Percentiles rank a stretch among this genome's conserved stretches.
Evolutionary conservation across 2,113 vertebrate genomes (phyloP).

Genomic region (Capreolus pygargus): DNA sequence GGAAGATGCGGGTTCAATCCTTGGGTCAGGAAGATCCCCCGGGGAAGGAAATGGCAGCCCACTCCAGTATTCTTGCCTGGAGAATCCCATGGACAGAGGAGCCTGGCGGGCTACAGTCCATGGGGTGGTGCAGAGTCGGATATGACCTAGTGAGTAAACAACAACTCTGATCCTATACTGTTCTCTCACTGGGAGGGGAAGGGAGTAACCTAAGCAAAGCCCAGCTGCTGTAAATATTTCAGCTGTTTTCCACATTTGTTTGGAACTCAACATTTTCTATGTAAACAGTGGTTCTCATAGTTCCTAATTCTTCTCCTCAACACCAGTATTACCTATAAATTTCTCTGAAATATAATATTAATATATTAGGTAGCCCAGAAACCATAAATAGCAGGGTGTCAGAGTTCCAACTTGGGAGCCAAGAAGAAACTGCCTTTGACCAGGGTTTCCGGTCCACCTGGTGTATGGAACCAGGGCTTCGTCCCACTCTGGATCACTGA

Average conservation of each 20-base stretch:
- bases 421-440: not conserved
- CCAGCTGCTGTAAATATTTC: not conserved
- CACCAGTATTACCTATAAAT: not conserved
- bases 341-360: not conserved
- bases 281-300: not conserved
- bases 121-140: rapidly evolving
- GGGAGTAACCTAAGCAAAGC: rapidly evolving
- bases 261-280: not conserved
- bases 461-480: not conserved
- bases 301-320: not conserved
- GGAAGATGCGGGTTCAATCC: not conserved
- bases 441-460: not conserved
- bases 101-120: not conserved
- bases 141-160: not conserved
- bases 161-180: not conserved
- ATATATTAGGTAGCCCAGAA: not conserved
- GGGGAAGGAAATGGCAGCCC: not conserved
- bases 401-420: not conserved
- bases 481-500: not conserved
- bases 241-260: not conserved
- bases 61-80: not conserved
- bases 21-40: not conserved
- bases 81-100: not conserved
- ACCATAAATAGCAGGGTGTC: not conserved
- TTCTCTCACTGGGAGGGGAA: not conserved